These are phyloP conservation scores for Cryptocheilus praepositus DNA, from an alignment of 2,888 invertebrate species.

Conservation along the genomic window DNA sequence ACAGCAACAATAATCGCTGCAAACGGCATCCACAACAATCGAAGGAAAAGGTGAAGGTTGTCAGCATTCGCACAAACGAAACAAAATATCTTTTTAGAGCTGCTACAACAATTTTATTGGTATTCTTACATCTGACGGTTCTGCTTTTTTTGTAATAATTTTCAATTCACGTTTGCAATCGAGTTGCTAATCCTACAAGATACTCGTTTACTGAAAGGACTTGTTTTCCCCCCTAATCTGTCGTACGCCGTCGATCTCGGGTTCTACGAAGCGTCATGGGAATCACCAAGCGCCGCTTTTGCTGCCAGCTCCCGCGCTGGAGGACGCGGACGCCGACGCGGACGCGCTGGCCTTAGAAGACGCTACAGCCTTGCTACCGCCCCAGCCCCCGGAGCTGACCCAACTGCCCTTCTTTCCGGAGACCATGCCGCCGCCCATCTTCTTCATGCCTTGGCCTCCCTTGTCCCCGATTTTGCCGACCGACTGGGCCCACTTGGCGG, in stretches of 20 bases:
- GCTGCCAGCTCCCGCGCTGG: slow-evolving; percentile 6
- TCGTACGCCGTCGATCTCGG: not conserved
- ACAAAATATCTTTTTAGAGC: slow-evolving; percentile 5
- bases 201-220: slow-evolving; percentile 13
- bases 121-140: slow-evolving; percentile 31
- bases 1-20: too few species aligned
- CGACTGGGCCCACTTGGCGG: not conserved
- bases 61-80: too few species aligned
- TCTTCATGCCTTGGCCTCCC: not conserved
- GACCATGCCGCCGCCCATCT: not conserved
- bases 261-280: too few species aligned
- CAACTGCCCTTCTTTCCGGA: not conserved
- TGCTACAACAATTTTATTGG: slow-evolving; percentile 38
- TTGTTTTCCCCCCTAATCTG: slow-evolving; percentile 8
- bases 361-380: too few species aligned
- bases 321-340: slow-evolving; percentile 13
- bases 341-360: not conserved
- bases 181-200: not conserved
- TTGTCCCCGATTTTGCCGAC: not conserved
- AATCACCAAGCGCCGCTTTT: not conserved
- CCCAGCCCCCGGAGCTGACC: not conserved
- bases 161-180: slow-evolving; percentile 1
- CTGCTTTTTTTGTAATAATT: slow-evolving; percentile 22
- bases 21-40: too few species aligned
- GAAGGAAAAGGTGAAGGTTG: too few species aligned